A percentile compares a stretch with the other conserved stretches of the same genome.
These are phyloP conservation scores for Drosophila sproati DNA, from an alignment of 1,140 invertebrate genomes.

Conservation along the genomic window DNA sequence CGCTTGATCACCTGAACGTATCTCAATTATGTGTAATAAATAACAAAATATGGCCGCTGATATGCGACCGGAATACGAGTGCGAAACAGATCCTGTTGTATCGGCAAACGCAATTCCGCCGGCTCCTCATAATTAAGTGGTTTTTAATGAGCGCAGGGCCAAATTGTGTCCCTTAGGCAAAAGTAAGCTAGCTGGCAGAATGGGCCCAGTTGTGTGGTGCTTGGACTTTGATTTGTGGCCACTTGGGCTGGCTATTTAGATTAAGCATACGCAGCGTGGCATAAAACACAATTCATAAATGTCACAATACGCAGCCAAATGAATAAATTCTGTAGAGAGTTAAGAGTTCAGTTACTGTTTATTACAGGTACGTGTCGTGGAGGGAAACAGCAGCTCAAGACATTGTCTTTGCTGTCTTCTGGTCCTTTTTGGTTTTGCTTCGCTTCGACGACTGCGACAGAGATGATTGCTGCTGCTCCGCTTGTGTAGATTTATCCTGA, in stretches of 20 bases:
- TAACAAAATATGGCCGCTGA: constrained; percentile 50
- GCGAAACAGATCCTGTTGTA: constrained; percentile 1
- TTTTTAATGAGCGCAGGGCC: constrained; percentile 68
- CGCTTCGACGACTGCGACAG: constrained; percentile 51
- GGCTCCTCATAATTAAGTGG: constrained; percentile 69
- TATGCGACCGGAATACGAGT: constrained; percentile 24
- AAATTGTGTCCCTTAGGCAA: neutral
- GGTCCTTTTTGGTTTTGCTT: constrained; percentile 64
- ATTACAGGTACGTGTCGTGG: constrained; percentile 54
- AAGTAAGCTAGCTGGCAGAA: constrained; percentile 4
- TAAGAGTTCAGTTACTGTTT: constrained; percentile 48
- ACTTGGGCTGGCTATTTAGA: constrained; percentile 52
- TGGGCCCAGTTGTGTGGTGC: constrained; percentile 8
- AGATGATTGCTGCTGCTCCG: constrained; percentile 15
- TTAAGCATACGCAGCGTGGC: constrained; percentile 57
- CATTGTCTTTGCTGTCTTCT: constrained; percentile 35
- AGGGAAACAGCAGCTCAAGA: constrained; percentile 38
- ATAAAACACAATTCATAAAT: constrained; percentile 60
- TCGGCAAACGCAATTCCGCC: constrained; percentile 32
- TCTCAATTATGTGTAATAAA: constrained; percentile 77
- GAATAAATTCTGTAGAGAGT: constrained; percentile 19
- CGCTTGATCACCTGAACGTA: constrained; percentile 43
- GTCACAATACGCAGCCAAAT: constrained; percentile 33
- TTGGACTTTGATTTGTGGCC: constrained; percentile 51
- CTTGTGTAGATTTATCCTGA: constrained; percentile 39